Base-by-base conservation (phyloP, 1,140 invertebrate species). In the Neodiprion fabricii region DNA sequence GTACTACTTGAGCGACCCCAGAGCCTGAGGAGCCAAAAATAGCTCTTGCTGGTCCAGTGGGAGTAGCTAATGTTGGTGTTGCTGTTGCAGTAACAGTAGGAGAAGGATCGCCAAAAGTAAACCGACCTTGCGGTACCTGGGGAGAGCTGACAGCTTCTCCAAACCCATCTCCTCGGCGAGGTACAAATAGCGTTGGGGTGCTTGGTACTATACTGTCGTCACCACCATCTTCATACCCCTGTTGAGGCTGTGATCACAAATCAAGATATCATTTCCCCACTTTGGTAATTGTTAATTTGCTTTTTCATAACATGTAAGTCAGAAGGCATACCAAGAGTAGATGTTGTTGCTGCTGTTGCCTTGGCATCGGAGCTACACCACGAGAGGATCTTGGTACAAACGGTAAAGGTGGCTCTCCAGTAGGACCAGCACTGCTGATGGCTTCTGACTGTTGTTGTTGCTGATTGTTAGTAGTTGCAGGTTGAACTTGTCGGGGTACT, bases 111-210 rank as follows among this genome's bases (percentile, higher is more conserved):
- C 90, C 91, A 87, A 96, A 96, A 53, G 93, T 93, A 84, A 96
- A 96, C 73, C 93, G 90, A 48, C 91, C 91, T 80, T 90, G 90
- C 14, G 92, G 91, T 65, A 94, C 92, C 83, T 94, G 94, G 21
- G 96, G 96, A 0, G 96, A 98, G 85, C 96, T 97, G 10, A 97
- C 95, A 72, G 96, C 95, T 85, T 98, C 96, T 28, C 96, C 95
- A 86, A 97, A 97, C 50, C 95, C 96, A 86, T 98, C 96, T 70
- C 91, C 94, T 79, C 96, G 90, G 73, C 95, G 89, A 7, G 95
- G 95, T 48, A 95, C 92, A 82, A 94, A 96, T 1, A 97, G 85
- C 0, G 96, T 97, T 0, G 96, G 96, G 1, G 96, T 97, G 72
- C 95, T 96, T 7, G 96, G 96, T 12, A 98, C 96, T 78, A 97